Evolutionary conservation across 2,888 invertebrate species (phyloP).

Genomic region (Drosophila koepferae): DNA sequence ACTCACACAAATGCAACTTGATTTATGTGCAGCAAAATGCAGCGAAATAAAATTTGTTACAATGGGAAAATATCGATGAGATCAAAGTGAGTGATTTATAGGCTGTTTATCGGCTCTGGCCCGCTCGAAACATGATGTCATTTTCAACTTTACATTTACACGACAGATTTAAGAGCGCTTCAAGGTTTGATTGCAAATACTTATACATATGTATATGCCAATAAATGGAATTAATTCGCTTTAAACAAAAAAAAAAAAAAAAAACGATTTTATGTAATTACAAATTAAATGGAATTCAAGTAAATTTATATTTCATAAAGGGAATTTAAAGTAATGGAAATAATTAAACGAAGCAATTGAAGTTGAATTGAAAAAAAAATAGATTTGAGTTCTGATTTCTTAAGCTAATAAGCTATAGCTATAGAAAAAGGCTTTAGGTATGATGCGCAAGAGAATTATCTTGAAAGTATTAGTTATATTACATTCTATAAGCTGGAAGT

Average conservation of each 20-base stretch:
- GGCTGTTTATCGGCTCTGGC: constrained; percentile 62
- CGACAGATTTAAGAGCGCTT: constrained; percentile 42
- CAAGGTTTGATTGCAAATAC: constrained; percentile 13
- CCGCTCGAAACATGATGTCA: constrained; percentile 59
- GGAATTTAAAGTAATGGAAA: too few relatives aligned
- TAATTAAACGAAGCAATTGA: not conserved
- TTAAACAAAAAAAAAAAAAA: too few relatives aligned
- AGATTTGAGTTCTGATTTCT: too few relatives aligned
- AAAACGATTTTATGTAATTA: not conserved
- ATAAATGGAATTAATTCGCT: constrained; percentile 1
- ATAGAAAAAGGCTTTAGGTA: too few relatives aligned
- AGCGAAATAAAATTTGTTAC: constrained; percentile 71
- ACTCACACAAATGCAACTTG: constrained; percentile 43
- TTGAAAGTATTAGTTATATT: too few relatives aligned
- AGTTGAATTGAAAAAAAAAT: too few relatives aligned
- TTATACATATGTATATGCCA: not conserved
- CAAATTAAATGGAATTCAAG: not conserved
- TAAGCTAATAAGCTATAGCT: too few relatives aligned
- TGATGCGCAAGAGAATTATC: too few relatives aligned
- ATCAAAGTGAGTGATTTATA: constrained; percentile 76
- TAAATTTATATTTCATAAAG: not conserved
- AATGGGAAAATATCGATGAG: constrained; percentile 67
- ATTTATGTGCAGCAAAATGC: constrained; percentile 69
- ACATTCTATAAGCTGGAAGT: too few relatives aligned
- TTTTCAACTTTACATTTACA: constrained; percentile 57